phyloP scores from a whole-genome alignment of 2,888 invertebrate genomes.

The Ormyrus pomaceus region DNA sequence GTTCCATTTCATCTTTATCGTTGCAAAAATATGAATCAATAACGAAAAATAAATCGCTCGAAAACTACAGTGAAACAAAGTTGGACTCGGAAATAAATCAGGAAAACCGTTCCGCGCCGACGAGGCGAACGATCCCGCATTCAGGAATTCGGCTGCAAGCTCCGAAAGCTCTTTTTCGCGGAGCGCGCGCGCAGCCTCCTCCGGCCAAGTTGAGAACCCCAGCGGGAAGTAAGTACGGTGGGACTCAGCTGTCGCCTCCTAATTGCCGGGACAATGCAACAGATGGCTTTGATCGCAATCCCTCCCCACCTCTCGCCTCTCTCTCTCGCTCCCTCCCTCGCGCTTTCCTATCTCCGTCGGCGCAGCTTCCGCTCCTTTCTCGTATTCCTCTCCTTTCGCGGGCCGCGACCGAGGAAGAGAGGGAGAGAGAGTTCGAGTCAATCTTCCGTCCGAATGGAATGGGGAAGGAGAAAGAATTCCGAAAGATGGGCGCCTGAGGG shows the following conservation, averaged over 20 bases:
- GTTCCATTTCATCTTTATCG: no score
- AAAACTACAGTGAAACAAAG: no score
- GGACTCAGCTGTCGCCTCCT: slow-evolving; percentile 76
- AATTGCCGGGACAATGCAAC: slow-evolving; percentile 76
- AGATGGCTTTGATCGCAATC: slow-evolving; percentile 76
- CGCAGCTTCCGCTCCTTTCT: neutral
- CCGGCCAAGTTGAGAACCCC: slow-evolving; percentile 67
- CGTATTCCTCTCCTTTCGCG: neutral
- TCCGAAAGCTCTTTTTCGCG: slow-evolving; percentile 20
- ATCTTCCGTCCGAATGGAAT: slow-evolving; percentile 45
- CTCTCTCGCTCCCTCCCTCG: slow-evolving; percentile 27
- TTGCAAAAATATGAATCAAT: no score
- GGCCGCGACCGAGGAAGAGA: neutral
- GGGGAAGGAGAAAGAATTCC: slow-evolving; percentile 50
- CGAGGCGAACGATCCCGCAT: no score
- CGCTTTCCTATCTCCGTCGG: neutral
- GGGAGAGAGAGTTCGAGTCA: slow-evolving; percentile 37
- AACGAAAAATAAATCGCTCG: no score
- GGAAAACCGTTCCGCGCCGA: no score
- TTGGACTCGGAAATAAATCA: no score
- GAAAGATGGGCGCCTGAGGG: slow-evolving; percentile 7
- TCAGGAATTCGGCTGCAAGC: neutral
- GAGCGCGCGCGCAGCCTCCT: neutral
- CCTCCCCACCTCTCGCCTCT: slow-evolving; percentile 62
- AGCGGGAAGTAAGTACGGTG: slow-evolving; percentile 67